A percentile compares a stretch with the other conserved stretches of the same genome.
These are phyloP conservation scores for Harpia harpyja DNA, from an alignment of 2,797 vertebrate species.

Conservation along the genomic window DNA sequence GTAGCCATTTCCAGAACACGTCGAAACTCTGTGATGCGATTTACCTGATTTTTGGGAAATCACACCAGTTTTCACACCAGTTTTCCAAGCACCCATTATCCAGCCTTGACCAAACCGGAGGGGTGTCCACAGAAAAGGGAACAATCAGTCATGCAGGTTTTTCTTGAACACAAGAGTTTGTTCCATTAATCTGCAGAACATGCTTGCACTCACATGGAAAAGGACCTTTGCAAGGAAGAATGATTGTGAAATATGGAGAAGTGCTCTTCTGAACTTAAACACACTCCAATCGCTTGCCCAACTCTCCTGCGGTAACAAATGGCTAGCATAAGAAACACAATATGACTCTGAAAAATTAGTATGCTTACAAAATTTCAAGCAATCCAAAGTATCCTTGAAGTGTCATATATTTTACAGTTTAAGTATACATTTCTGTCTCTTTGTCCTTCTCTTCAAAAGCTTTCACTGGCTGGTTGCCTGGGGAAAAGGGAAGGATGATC, in stretches of 20 bases:
- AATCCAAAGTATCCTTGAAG: constrained; percentile 62
- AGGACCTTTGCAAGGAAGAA: not conserved
- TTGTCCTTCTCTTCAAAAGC: constrained; percentile 46
- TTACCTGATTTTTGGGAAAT: not conserved
- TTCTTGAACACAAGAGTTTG: not conserved
- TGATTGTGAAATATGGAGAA: not conserved
- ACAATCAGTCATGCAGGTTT: not conserved
- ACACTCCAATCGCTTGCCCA: constrained; percentile 15
- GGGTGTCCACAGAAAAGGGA: not conserved
- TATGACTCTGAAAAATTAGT: constrained; percentile 50
- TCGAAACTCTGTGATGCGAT: not conserved
- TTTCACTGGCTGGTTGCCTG: constrained; percentile 61
- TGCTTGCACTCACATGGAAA: not conserved
- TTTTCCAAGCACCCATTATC: not conserved
- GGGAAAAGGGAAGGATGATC: constrained; percentile 9
- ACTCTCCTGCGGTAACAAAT: not conserved
- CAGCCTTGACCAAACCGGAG: not conserved
- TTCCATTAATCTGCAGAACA: not conserved
- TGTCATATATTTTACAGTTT: constrained; percentile 58
- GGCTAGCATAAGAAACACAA: not conserved
- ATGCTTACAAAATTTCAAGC: constrained; percentile 54
- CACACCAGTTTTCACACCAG: not conserved
- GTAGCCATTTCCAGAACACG: not conserved
- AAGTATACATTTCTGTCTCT: constrained; percentile 58
- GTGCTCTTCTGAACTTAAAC: constrained; percentile 37